Evolutionary conservation across 35 echinoderm and acorn worm species (phyloP), one percentile per base, ranked within the genome.

Genomic region (Hemicentrotus pulcherrimus): DNA sequence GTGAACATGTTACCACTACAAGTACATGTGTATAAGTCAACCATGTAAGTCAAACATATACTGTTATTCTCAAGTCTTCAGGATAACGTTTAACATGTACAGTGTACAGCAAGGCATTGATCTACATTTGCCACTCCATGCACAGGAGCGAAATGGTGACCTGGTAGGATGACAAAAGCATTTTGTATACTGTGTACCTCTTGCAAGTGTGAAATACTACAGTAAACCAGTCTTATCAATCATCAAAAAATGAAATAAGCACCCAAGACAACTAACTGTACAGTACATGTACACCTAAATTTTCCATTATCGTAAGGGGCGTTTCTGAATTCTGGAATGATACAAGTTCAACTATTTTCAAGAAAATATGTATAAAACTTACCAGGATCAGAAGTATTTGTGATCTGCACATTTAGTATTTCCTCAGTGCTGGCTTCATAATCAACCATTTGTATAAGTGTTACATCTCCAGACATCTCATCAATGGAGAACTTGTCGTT

Each of bases 371-470:
- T 9, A 31, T 31, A 31, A 0, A 33, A 58, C 91, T 50, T 93
- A 93, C 91, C 91, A 52, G 91, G 48, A 93, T 93, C 47, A 46
- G 91, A 93, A 48, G 91, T 15, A 93, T 93, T 93, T 31, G 91
- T 93, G 2, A 93, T 47, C 48, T n/a, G 4, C 91, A 93, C 91
- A 55, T 93, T 93, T 0, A 93, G n/a, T 47, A 93, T 93, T 58
- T 50, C 46, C 48, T 93, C n/a, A n/a, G n/a, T n/a, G n/a, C n/a
- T n/a, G 31, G 91, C 22, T 58, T 93, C 91, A 48, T 28, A 93
- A 93, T 93, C 48, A 4, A 93, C 14, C 0, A 0, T 31, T 58
- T 93, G 13, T 15, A 48, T 4, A 46, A 93, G 48, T 9, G 14
- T 93, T 4, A 93, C 28, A 28, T 93, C 91, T 31, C 91, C 91